Percentiles rank a stretch among this genome's conserved stretches.
These are phyloP conservation scores for Lepidocyrtinus sp. DNA, from an alignment of 2,888 invertebrate species.

Conservation along the genomic window DNA sequence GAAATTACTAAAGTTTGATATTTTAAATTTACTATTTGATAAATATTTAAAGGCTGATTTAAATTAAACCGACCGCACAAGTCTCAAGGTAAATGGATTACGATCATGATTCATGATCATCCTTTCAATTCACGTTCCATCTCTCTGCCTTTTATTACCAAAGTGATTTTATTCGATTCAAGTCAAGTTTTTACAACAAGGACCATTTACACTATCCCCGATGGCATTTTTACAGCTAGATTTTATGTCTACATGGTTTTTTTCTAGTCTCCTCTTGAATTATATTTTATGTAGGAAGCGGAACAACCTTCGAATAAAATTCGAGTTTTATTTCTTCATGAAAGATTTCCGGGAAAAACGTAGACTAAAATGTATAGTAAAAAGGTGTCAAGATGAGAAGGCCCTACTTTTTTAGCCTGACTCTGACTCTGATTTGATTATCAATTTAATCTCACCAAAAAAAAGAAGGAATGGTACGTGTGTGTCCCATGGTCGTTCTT, in stretches of 20 bases:
- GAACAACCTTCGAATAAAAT: background rate
- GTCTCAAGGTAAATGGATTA: background rate
- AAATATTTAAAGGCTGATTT: too few species aligned
- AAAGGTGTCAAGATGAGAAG: constrained; percentile 34
- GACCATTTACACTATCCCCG: background rate
- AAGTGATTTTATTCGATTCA: too few species aligned
- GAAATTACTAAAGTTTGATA: too few species aligned
- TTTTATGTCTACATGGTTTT: background rate
- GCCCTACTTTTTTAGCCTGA: background rate
- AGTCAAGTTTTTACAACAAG: background rate
- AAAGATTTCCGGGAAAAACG: background rate
- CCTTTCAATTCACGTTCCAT: constrained; percentile 24
- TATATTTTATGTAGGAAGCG: background rate
- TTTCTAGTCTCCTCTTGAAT: background rate
- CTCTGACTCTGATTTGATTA: constrained; percentile 51
- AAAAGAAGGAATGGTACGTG: constrained; percentile 25
- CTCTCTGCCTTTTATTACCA: background rate
- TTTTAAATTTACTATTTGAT: too few species aligned
- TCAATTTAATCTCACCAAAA: constrained; percentile 42
- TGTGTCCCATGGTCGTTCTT: background rate
- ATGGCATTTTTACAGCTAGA: background rate
- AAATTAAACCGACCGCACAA: too few species aligned
- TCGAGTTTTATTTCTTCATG: background rate
- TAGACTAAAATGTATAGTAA: too few species aligned
- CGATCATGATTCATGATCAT: constrained; percentile 25